A percentile compares a stretch with the other conserved stretches of the same genome.
Evolutionary conservation across 35 echinoderm and acorn worm species (phyloP).

Genomic region (Heliocidaris tuberculata): DNA sequence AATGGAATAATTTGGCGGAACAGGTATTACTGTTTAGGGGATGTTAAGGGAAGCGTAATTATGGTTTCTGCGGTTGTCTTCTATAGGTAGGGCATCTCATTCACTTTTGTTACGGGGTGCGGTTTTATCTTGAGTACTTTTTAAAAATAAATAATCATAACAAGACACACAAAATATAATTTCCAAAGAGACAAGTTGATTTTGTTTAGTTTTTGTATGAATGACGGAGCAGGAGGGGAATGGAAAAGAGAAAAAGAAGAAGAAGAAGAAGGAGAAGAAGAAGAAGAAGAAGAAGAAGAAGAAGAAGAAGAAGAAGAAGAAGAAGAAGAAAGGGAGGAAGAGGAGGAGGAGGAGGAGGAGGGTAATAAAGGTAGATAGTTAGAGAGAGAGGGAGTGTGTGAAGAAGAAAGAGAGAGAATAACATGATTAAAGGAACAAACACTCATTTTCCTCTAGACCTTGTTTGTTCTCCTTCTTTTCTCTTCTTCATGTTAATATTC

Average conservation of each 20-base stretch:
- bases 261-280: neutral
- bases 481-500: no score
- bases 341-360: neutral
- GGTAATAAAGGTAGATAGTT: no score
- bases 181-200: neutral
- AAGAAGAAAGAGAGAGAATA: neutral
- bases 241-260: neutral
- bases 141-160: neutral
- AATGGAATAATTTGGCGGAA: neutral
- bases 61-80: neutral
- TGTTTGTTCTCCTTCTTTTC: no score
- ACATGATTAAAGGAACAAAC: neutral
- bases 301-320: neutral
- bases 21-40: neutral
- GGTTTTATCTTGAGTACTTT: neutral
- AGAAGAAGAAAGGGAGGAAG: neutral
- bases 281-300: neutral
- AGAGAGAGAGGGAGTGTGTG: no score
- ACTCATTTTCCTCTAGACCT: neutral
- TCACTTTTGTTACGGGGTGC: neutral
- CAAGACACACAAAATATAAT: neutral
- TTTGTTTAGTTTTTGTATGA: neutral
- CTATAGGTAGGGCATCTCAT: neutral
- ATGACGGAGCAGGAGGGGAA: no score
- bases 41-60: neutral